Percentiles rank a stretch among this genome's conserved stretches.
These are phyloP conservation scores for Zaprionus tsacasi DNA, from an alignment of 1,140 invertebrate genomes.

Conservation along the genomic window DNA sequence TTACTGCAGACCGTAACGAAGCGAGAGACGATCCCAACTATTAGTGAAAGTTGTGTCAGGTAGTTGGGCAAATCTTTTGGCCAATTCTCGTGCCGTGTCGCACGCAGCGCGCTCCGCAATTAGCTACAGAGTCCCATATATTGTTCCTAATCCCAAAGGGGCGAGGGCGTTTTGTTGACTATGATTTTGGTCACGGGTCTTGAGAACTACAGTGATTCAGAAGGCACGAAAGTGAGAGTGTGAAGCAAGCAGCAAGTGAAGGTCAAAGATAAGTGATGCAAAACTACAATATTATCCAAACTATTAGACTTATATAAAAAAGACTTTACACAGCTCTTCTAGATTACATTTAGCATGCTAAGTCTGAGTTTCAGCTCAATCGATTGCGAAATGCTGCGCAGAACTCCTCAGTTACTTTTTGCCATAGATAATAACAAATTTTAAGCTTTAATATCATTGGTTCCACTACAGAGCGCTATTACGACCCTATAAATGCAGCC, in stretches of 20 bases:
- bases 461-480: background rate
- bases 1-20: constrained; percentile 32
- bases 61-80: constrained; percentile 43
- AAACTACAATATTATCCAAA: background rate
- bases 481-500: background rate
- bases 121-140: constrained; percentile 5
- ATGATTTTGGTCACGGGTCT: constrained; percentile 17
- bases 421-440: background rate
- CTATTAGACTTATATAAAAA: background rate
- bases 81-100: constrained; percentile 33
- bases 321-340: background rate
- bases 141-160: background rate
- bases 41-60: constrained; percentile 64
- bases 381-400: background rate
- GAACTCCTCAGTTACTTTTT: background rate
- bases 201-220: background rate
- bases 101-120: constrained; percentile 35
- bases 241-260: constrained; percentile 6
- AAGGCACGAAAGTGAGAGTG: constrained; percentile 35
- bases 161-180: constrained; percentile 35
- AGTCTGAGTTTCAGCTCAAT: background rate
- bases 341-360: background rate
- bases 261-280: background rate
- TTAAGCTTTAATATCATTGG: background rate
- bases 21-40: background rate